These are phyloP conservation scores for Eleginops maclovinus DNA, from an alignment of 2,113 vertebrate genomes.

Conservation along the genomic window DNA sequence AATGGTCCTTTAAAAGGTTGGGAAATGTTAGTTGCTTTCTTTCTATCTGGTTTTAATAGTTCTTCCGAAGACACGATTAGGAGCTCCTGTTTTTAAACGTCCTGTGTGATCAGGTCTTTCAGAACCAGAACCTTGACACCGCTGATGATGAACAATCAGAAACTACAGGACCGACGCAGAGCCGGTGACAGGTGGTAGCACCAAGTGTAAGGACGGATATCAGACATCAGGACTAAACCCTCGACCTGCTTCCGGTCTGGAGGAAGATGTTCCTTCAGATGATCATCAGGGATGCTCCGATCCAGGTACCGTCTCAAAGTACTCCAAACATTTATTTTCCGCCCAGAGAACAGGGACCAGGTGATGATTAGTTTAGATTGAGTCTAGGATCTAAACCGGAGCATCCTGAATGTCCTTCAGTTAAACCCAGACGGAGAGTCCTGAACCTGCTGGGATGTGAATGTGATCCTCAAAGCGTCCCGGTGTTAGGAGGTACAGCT, in stretches of 20 bases:
- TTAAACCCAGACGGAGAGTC: not conserved
- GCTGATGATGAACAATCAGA: not conserved
- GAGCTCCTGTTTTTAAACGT: not conserved
- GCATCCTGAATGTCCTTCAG: not conserved
- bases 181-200: conserved; percentile 32
- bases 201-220: conserved; percentile 45
- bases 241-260: not conserved
- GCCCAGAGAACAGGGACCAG: not conserved
- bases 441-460: not conserved
- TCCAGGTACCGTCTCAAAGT: not conserved
- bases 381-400: not conserved
- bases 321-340: not conserved
- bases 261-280: not conserved
- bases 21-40: too few species aligned
- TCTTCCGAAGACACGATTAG: not conserved
- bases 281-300: not conserved
- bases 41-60: too few species aligned
- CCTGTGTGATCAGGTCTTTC: conserved; percentile 34
- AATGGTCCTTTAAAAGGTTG: too few species aligned
- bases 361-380: not conserved
- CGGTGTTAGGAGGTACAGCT: conserved; percentile 12
- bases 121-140: not conserved
- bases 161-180: not conserved
- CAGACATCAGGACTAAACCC: not conserved
- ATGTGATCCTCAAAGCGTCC: conserved; percentile 1